Evolutionary conservation across 1,140 invertebrate genomes (phyloP).

Genomic region (Physella acuta): DNA sequence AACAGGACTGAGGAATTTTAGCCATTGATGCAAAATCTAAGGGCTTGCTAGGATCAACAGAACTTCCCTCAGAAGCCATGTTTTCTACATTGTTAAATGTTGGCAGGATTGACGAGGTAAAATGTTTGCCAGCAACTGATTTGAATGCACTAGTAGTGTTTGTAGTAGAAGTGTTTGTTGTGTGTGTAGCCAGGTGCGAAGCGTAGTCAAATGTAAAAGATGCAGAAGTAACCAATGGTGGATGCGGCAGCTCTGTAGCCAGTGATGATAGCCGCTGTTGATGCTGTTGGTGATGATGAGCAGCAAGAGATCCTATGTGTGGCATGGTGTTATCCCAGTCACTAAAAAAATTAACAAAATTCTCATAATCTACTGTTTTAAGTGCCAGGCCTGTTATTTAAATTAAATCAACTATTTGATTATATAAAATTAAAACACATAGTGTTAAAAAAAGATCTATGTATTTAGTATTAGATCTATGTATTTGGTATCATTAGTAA

Average conservation of each 20-base stretch:
- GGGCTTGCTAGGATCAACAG: conserved; percentile 28
- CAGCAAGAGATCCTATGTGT: conserved; percentile 12
- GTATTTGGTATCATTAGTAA: too few relatives aligned
- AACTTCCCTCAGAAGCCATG: conserved; percentile 19
- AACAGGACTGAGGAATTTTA: conserved; percentile 27
- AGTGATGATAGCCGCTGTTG: conserved; percentile 38
- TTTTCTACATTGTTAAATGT: background rate
- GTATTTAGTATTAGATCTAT: too few relatives aligned
- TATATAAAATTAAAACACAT: background rate
- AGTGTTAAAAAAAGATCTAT: background rate
- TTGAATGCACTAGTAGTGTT: conserved; percentile 46
- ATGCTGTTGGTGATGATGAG: conserved; percentile 18
- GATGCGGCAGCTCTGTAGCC: conserved; percentile 42
- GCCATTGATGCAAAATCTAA: conserved; percentile 19
- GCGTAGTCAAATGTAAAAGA: conserved; percentile 39
- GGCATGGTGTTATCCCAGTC: conserved; percentile 53
- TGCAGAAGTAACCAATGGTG: conserved; percentile 38
- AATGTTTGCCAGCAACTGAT: conserved; percentile 23
- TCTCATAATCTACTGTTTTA: too few relatives aligned
- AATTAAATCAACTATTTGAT: too few relatives aligned
- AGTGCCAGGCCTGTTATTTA: too few relatives aligned
- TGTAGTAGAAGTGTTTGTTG: conserved; percentile 32
- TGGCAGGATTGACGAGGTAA: conserved; percentile 11
- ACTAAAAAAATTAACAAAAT: too few relatives aligned
- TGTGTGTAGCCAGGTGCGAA: conserved; percentile 37